A percentile compares a stretch with the other conserved stretches of the same genome.
Conservation (phyloP, 2,888 invertebrate genomes). For the Terebella lapidaria region DNA sequence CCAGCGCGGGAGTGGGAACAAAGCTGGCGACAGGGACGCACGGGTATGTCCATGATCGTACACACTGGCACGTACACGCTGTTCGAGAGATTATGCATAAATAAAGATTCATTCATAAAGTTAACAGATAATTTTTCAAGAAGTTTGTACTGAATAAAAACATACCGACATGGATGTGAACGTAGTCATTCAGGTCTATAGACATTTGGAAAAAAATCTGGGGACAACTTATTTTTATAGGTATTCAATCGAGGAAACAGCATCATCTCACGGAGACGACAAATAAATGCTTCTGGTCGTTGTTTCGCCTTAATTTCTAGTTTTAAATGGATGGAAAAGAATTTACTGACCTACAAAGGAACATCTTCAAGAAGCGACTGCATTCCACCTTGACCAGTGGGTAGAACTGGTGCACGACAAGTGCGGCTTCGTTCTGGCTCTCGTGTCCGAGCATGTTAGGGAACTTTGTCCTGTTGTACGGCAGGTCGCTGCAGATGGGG, state of each 20-base stretch:
- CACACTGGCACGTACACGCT: slow-evolving; percentile 94
- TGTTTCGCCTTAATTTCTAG: too few species aligned
- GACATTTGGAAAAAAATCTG: neutral
- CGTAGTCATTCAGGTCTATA: neutral
- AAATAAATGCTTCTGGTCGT: too few species aligned
- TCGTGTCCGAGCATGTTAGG: slow-evolving; percentile 89
- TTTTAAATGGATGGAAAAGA: too few species aligned
- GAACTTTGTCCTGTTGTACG: slow-evolving; percentile 90
- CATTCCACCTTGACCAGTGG: slow-evolving; percentile 78
- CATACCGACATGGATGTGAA: neutral
- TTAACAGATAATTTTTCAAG: too few species aligned
- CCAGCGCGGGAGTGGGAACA: slow-evolving; percentile 74
- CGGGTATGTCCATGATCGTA: slow-evolving; percentile 64
- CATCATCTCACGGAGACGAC: too few species aligned
- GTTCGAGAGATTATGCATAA: too few species aligned
- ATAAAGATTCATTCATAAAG: too few species aligned
- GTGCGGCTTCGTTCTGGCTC: slow-evolving; percentile 80
- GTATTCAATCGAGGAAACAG: too few species aligned
- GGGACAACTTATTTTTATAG: too few species aligned
- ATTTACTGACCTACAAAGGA: too few species aligned
- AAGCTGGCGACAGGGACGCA: slow-evolving; percentile 81
- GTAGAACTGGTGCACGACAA: slow-evolving; percentile 80
- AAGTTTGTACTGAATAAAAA: slow-evolving; percentile 60
- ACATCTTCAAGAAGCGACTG: too few species aligned
- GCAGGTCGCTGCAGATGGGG: slow-evolving; percentile 79